Base-by-base conservation (phyloP, 2,888 invertebrate species). In the Halictus ligatus region DNA sequence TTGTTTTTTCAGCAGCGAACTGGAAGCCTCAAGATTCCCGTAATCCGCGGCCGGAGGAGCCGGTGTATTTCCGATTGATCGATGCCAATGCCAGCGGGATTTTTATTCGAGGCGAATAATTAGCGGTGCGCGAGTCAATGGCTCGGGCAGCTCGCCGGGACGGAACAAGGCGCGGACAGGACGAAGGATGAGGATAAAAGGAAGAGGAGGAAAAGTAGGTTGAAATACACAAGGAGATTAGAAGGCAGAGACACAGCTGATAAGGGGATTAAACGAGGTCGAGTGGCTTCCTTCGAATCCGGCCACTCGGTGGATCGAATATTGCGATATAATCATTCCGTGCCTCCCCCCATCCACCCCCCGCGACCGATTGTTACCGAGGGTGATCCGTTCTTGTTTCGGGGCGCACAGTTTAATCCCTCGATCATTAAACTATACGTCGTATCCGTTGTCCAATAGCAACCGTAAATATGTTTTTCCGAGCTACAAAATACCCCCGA, bases 221-320 rank as follows among this genome's bases (percentile, higher is more conserved):
- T 35, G 60, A 80, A 80, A 54, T 75, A 80, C 72, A 81, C 73
- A 80, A 84, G 69, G 64, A 82, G 87, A 88, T 84, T 80, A 87
- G 83, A 75, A 80, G 64, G 64, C 82, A 35, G 71, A 78, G 83
- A 80, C 81, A 87, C 75, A 48, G 84, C 75, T 80, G 88, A 88
- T 82, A 88, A 87, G 86, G 84, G 80, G 81, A 88, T 88, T 80
- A 84, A 87, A 88, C 78, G 80, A 79, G 88, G 88, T 87, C 87
- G 79, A 88, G 84, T 73, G 81, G 84, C 80, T 84, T 83, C 78
- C 80, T 83, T 84, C 81, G 75, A 83, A 79, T 73, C 64, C 71
- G 71, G 74, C 73, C 67, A 48, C 72, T 75, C 73, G 80, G 79
- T 35, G 43, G 80, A 84, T 88, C 82, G 81, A 84, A 87, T 84